These are phyloP conservation scores for Rhea americana DNA, from an alignment of 2,113 vertebrate species.

Conservation along the genomic window DNA sequence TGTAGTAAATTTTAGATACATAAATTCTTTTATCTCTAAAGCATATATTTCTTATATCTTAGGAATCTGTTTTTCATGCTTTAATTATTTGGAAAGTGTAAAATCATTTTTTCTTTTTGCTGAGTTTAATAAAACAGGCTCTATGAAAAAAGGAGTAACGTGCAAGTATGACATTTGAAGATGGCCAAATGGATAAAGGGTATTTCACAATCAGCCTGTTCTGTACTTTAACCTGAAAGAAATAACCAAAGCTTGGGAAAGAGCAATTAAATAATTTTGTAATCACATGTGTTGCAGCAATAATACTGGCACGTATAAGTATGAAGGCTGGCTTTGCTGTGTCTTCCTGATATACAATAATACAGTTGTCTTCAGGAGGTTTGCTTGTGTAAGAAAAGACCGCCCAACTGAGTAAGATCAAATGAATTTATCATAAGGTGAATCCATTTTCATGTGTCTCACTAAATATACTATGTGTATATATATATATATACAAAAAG, in stretches of 20 bases:
- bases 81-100: not conserved
- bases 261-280: conserved; percentile 18
- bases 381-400: not conserved
- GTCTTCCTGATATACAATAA: not conserved
- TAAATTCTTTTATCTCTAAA: not conserved
- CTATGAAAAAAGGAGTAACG: conserved; percentile 1
- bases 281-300: not conserved
- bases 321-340: conserved; percentile 3
- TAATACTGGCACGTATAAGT: not conserved
- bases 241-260: conserved; percentile 9
- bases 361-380: not conserved
- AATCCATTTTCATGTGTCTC: not conserved
- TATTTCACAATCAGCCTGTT: not conserved
- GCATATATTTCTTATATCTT: not conserved
- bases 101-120: not conserved
- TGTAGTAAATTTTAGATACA: not conserved
- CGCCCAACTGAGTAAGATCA: not conserved
- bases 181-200: not conserved
- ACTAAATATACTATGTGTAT: not conserved
- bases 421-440: not conserved
- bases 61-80: not conserved
- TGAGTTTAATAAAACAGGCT: not conserved
- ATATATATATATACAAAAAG: not conserved
- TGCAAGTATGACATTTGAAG: not conserved
- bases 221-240: conserved; percentile 9